phyloP scores from a whole-genome alignment of 1,140 invertebrate species.

The Triops longicaudatus region DNA sequence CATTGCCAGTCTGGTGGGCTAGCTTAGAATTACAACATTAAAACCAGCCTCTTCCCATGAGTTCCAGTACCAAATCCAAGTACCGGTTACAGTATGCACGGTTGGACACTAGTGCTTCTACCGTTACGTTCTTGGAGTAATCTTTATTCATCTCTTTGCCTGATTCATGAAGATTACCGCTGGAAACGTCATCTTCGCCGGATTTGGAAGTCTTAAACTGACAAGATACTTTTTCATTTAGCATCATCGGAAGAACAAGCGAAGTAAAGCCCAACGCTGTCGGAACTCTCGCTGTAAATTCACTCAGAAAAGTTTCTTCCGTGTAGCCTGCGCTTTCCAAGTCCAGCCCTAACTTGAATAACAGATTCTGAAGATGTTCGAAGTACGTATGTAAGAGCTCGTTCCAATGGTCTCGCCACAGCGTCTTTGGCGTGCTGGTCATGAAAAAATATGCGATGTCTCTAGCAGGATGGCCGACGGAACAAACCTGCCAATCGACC shows the following conservation, averaged over 20 bases:
- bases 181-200: too few species aligned
- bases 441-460: constrained; percentile 27
- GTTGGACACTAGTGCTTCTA: too few species aligned
- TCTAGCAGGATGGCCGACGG: constrained; percentile 23
- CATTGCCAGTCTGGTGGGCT: too few species aligned
- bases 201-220: not conserved
- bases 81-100: too few species aligned
- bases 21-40: too few species aligned
- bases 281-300: not conserved
- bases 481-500: constrained; percentile 24
- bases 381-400: constrained; percentile 24
- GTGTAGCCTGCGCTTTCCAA: not conserved
- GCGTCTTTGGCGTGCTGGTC: constrained; percentile 6
- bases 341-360: constrained; percentile 13
- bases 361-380: not conserved
- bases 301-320: not conserved
- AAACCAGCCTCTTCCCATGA: too few species aligned
- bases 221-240: not conserved
- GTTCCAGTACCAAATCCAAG: too few species aligned
- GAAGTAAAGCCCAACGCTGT: not conserved
- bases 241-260: not conserved
- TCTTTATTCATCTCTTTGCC: too few species aligned
- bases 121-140: too few species aligned
- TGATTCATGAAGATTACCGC: too few species aligned
- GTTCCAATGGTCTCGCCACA: constrained; percentile 12